Evolutionary conservation across 2,113 vertebrate species (phyloP).

Genomic region (Chaenocephalus aceratus): DNA sequence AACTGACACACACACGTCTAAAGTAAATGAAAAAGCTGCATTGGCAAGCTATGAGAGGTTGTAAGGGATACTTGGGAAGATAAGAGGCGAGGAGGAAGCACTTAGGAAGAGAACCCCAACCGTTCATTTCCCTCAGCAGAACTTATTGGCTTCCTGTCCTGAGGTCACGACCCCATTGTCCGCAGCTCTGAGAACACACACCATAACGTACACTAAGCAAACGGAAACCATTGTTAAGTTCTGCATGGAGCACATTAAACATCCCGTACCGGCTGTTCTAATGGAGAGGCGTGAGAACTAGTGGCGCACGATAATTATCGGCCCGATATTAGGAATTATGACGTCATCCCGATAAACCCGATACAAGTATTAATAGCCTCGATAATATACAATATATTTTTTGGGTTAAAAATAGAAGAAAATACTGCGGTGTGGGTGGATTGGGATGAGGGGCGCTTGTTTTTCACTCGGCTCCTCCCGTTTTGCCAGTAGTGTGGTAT

Average conservation of each 20-base stretch:
- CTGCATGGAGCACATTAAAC: not conserved
- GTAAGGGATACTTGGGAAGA: slow-evolving; percentile 58
- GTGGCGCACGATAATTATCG: no score
- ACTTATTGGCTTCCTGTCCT: slow-evolving; percentile 53
- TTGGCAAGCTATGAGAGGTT: slow-evolving; percentile 47
- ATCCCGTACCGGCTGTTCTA: not conserved
- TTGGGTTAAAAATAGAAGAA: no score
- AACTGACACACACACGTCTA: slow-evolving; percentile 7
- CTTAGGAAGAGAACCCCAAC: slow-evolving; percentile 59
- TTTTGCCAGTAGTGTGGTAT: no score
- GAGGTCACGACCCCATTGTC: slow-evolving; percentile 55
- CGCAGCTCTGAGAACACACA: slow-evolving; percentile 22
- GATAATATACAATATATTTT: no score
- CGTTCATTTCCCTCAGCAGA: slow-evolving; percentile 61
- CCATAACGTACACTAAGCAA: slow-evolving; percentile 29
- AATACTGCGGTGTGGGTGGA: no score
- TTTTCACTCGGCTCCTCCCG: no score
- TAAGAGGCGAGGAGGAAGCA: slow-evolving; percentile 62
- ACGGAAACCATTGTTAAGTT: slow-evolving; percentile 3
- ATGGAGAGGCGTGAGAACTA: not conserved
- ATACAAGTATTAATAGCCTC: no score
- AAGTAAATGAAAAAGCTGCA: slow-evolving; percentile 1
- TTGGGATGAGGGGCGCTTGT: no score
- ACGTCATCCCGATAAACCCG: no score
- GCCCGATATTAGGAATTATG: no score